Evolutionary conservation across 2,797 vertebrate species (phyloP).

Genomic region (Cirrhinus mrigala): DNA sequence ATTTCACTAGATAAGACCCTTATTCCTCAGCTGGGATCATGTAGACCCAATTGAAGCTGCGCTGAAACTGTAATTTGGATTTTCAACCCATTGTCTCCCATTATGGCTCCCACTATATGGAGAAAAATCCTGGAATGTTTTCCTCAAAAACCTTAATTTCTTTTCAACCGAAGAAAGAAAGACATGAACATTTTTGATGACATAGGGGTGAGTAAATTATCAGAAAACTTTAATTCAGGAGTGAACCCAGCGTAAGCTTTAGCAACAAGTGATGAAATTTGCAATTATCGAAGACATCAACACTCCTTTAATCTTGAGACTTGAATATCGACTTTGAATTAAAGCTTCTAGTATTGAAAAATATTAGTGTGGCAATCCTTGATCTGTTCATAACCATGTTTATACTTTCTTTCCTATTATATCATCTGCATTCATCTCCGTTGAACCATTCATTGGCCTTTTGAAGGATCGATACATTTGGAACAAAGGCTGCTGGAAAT

Average conservation of each 20-base stretch:
- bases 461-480: constrained; percentile 48
- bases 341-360: neutral
- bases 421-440: constrained; percentile 39
- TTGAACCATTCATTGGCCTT: constrained; percentile 41
- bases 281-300: neutral
- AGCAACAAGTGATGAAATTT: neutral
- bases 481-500: constrained; percentile 41
- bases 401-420: neutral
- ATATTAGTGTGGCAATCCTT: neutral
- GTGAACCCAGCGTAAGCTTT: neutral
- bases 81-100: too few species aligned
- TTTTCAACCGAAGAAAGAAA: too few species aligned
- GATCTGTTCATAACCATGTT: neutral
- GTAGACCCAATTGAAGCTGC: too few species aligned
- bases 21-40: too few species aligned
- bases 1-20: too few species aligned
- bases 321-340: neutral
- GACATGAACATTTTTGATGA: too few species aligned
- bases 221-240: too few species aligned
- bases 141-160: too few species aligned
- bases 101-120: too few species aligned
- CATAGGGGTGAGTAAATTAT: too few species aligned
- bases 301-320: neutral
- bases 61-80: too few species aligned
- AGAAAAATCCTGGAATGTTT: too few species aligned